phyloP scores from a whole-genome alignment of 2,113 vertebrate genomes.

The Pantherophis guttatus region DNA sequence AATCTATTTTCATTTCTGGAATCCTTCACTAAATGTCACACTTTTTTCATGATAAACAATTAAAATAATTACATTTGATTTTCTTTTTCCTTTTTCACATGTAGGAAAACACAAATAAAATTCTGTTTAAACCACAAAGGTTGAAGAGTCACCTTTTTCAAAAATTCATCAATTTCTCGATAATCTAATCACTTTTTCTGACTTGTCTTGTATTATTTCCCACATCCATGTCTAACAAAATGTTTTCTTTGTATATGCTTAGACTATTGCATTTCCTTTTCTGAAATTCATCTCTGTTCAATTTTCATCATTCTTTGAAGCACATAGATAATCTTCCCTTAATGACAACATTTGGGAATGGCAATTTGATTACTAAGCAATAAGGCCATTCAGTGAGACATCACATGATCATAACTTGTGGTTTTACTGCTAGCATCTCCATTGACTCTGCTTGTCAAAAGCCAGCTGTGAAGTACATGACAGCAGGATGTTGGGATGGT shows the following conservation, averaged over 20 bases:
- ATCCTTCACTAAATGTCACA: background rate
- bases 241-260: background rate
- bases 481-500: background rate
- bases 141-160: background rate
- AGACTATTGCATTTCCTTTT: background rate
- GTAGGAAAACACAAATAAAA: background rate
- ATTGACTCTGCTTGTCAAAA: background rate
- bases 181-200: background rate
- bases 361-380: background rate
- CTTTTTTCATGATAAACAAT: background rate
- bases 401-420: background rate
- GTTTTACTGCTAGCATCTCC: background rate
- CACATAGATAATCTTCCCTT: background rate
- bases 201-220: background rate
- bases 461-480: background rate
- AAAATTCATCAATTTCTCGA: background rate
- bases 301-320: background rate
- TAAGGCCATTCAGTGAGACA: background rate
- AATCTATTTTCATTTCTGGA: background rate
- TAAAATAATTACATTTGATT: background rate
- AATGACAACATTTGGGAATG: background rate
- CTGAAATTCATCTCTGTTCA: background rate
- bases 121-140: background rate
- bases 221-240: background rate
- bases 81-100: background rate